Base-by-base conservation (phyloP, 2,113 vertebrate species). In the Pangasianodon hypophthalmus region DNA sequence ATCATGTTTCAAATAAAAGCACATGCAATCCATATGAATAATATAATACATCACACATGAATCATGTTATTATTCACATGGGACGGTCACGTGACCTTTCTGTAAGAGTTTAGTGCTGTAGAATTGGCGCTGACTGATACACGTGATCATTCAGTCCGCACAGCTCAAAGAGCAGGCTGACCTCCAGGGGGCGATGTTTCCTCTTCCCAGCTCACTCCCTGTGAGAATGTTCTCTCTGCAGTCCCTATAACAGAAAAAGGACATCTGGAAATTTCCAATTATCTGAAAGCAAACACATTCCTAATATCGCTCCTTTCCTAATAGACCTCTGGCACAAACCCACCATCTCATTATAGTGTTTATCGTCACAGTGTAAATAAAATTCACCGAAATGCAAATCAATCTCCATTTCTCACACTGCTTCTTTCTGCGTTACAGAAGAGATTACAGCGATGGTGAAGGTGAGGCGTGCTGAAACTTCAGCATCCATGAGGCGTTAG, bases 101-200 rank as follows among this genome's bases (percentile, higher is more conserved):
- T 80, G 44, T n/a, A 29, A 50, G 44, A 16, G 91, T 86, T 84
- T 24, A 84, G 83, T 71, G 67, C 60, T 80, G 89, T 85, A 91
- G 84, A 69, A 81, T 83, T 26, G 24, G 21, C 0, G 60, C 60
- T 90, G 83, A 89, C 37, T 46, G 32, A 87, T 89, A 60, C n/a
- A 81, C 44, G 19, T 18, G 77, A 52, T 37, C 54, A 88, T n/a
- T 60, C 32, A 16, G 41, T 24, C 73, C 62, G 79, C 52, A 24
- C 48, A 52, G 75, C 18, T 4, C 41, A 52, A 14, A 26, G 9
- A 69, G 18, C 44, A 26, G 46, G 44, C 46, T 62, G 32, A 84
- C 88, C 92, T 86, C 84, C 88, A 93, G 92, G 91, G 88, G 92
- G 92, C 81, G 85, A 79, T 91, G 62, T 90, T 86, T 44, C 60